Percentiles rank a stretch among this genome's conserved stretches.
Evolutionary conservation across 1,140 invertebrate genomes (phyloP).

Genomic region (Chironomus tepperi): DNA sequence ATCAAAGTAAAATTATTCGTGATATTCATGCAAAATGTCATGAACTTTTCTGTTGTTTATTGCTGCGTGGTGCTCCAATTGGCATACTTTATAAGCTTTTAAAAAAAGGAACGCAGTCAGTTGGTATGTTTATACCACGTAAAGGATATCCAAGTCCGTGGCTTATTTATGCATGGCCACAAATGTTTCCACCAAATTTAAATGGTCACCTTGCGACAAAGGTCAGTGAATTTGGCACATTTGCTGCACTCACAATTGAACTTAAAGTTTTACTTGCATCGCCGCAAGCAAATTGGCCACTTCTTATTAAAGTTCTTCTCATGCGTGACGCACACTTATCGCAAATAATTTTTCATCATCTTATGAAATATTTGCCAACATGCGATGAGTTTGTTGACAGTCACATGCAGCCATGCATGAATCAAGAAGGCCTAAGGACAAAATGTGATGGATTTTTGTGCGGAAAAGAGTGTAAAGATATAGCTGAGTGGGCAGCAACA

Average conservation of each 20-base stretch:
- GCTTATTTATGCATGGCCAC: constrained; percentile 54
- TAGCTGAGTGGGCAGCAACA: constrained; percentile 26
- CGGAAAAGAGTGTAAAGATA: constrained; percentile 39
- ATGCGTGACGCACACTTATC: constrained; percentile 52
- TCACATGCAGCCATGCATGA: constrained; percentile 34
- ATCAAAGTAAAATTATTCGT: constrained; percentile 52
- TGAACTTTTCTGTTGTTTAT: constrained; percentile 57
- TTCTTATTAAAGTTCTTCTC: constrained; percentile 57
- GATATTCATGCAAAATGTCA: constrained; percentile 72
- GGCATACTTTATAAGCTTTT: constrained; percentile 60
- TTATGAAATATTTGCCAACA: constrained; percentile 38
- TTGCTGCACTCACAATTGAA: constrained; percentile 54
- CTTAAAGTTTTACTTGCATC: constrained; percentile 60
- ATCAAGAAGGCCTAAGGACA: constrained; percentile 28
- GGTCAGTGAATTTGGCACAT: constrained; percentile 45
- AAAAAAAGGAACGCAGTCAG: constrained; percentile 46
- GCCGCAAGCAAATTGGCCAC: constrained; percentile 63
- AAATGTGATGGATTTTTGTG: constrained; percentile 60
- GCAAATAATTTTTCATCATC: constrained; percentile 40
- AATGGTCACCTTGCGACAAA: constrained; percentile 41
- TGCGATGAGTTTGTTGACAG: constrained; percentile 38
- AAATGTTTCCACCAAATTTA: constrained; percentile 46
- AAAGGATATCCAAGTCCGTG: constrained; percentile 49
- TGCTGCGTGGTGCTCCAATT: constrained; percentile 59
- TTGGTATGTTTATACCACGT: constrained; percentile 44